These are phyloP conservation scores for Callipepla californica DNA, from an alignment of 2,113 vertebrate genomes.

Conservation along the genomic window DNA sequence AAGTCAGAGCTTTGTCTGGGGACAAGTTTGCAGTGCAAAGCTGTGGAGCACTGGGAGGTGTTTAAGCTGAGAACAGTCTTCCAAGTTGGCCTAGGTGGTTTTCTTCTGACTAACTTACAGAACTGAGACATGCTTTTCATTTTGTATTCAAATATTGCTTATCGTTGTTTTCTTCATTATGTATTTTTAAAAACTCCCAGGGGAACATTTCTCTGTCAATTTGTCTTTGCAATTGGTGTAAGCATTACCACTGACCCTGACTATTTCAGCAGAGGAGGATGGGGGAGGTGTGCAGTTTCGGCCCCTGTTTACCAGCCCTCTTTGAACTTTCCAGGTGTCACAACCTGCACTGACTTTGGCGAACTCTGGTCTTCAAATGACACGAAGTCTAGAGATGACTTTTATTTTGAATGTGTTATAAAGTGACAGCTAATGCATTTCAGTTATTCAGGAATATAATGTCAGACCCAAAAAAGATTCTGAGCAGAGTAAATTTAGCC, in stretches of 20 bases:
- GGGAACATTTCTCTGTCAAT: neutral
- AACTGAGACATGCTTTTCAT: conserved; percentile 7
- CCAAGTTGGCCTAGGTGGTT: neutral
- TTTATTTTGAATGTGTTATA: neutral
- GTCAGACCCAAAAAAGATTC: neutral
- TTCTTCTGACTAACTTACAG: conserved; percentile 23
- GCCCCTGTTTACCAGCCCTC: neutral
- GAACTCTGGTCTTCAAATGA: neutral
- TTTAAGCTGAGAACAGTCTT: conserved; percentile 1
- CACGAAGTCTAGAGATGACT: neutral
- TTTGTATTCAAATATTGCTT: conserved; percentile 31
- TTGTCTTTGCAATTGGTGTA: neutral
- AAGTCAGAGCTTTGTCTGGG: neutral
- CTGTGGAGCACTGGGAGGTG: neutral
- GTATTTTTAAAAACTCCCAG: neutral
- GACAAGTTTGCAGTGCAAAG: conserved; percentile 20
- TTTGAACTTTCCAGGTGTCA: neutral
- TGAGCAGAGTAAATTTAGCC: neutral
- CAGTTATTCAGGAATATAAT: neutral
- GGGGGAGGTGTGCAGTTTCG: neutral
- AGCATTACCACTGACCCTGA: neutral
- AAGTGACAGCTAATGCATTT: neutral
- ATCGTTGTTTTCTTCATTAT: neutral
- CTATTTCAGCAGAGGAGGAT: neutral
- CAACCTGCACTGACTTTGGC: neutral